These are phyloP conservation scores for Leistus spinibarbis DNA, from an alignment of 2,888 invertebrate genomes.

Conservation along the genomic window DNA sequence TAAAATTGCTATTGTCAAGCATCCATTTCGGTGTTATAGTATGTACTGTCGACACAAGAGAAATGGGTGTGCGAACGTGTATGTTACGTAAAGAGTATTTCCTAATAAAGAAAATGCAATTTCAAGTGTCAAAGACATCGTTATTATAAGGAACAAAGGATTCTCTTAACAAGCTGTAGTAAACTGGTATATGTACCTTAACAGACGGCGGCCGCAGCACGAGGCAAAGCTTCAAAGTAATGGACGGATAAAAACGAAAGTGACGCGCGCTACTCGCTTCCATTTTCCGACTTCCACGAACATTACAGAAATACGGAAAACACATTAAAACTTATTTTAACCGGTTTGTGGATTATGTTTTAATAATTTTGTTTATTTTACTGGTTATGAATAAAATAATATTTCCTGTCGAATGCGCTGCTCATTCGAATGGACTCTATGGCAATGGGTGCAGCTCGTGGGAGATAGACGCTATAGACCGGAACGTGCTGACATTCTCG, in stretches of 20 bases:
- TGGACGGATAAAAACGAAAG: background rate
- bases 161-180: background rate
- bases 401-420: too few relatives aligned
- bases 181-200: background rate
- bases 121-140: background rate
- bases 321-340: too few relatives aligned
- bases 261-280: background rate
- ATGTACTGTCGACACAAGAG: background rate
- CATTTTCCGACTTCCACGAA: background rate
- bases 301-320: too few relatives aligned
- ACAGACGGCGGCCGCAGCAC: background rate
- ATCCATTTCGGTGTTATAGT: background rate
- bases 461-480: slow-evolving; percentile 2
- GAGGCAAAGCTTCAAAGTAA: background rate
- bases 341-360: too few relatives aligned
- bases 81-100: background rate
- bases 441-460: background rate
- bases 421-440: background rate
- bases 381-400: too few relatives aligned
- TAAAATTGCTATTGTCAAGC: background rate
- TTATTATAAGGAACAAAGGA: background rate
- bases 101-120: background rate
- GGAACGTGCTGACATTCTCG: background rate
- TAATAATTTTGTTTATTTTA: too few relatives aligned
- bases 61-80: background rate